phyloP scores from a whole-genome alignment of 2,797 vertebrate species.

The Okamejei kenojei region DNA sequence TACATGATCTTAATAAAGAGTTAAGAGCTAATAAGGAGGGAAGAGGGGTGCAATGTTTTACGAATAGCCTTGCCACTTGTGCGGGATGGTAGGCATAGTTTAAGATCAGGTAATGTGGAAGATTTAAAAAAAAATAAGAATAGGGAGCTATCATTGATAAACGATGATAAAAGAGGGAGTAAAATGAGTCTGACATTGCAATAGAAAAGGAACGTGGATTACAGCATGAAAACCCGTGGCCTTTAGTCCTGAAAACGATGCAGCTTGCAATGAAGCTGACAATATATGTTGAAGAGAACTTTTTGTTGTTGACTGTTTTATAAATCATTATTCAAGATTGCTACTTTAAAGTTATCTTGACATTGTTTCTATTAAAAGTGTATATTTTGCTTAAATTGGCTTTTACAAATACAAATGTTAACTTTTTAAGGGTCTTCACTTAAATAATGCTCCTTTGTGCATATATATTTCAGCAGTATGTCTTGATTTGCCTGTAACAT shows the following conservation, averaged over 20 bases:
- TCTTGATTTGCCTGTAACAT: background rate
- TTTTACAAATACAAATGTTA: background rate
- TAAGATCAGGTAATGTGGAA: background rate
- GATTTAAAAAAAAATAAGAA: background rate
- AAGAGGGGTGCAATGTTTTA: background rate
- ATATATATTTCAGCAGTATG: background rate
- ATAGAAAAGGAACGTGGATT: background rate
- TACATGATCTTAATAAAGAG: background rate
- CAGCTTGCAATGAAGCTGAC: background rate
- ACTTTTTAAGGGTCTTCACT: background rate
- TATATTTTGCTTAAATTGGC: constrained; percentile 1
- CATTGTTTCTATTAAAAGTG: background rate
- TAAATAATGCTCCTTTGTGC: background rate
- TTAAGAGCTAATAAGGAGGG: background rate
- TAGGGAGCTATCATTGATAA: background rate
- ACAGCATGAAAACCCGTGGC: background rate
- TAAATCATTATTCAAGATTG: background rate
- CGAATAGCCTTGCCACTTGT: background rate
- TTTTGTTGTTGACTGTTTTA: background rate
- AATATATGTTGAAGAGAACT: background rate
- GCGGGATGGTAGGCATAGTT: background rate
- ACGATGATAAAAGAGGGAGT: background rate
- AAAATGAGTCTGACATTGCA: background rate
- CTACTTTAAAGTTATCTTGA: background rate
- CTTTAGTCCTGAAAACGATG: background rate